Percentiles rank a stretch among this genome's conserved stretches.
phyloP scores from a whole-genome alignment of 2,113 vertebrate species.

The Leptocoma aspasia region DNA sequence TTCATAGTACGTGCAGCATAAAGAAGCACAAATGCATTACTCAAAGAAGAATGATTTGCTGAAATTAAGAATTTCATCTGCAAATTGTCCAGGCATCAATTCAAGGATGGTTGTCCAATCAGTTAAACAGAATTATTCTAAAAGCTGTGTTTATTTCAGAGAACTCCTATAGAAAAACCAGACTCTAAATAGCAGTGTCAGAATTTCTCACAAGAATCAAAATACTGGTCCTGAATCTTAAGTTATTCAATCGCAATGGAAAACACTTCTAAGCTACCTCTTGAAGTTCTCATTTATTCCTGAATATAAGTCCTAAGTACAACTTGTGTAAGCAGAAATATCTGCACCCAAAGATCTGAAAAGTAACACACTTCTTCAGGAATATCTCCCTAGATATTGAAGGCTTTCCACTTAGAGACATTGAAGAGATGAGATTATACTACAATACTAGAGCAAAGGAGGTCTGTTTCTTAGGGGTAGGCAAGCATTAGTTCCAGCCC shows the following conservation, averaged over 20 bases:
- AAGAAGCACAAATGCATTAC: not conserved
- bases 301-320: not conserved
- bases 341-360: not conserved
- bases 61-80: not conserved
- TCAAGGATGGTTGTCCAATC: not conserved
- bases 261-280: not conserved
- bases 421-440: not conserved
- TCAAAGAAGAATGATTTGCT: not conserved
- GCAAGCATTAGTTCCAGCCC: not conserved
- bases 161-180: not conserved
- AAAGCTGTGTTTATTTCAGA: not conserved
- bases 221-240: not conserved
- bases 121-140: not conserved
- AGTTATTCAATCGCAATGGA: fast-evolving
- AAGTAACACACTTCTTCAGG: not conserved
- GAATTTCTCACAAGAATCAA: not conserved
- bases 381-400: not conserved
- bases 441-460: not conserved
- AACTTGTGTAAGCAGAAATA: not conserved
- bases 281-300: not conserved
- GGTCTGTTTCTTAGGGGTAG: not conserved
- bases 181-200: not conserved
- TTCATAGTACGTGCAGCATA: not conserved
- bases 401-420: not conserved
- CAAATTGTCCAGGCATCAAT: not conserved